Percentiles rank a stretch among this genome's conserved stretches.
These are phyloP conservation scores for Meteorus sp. DNA, from an alignment of 1,140 invertebrate genomes.

Conservation along the genomic window DNA sequence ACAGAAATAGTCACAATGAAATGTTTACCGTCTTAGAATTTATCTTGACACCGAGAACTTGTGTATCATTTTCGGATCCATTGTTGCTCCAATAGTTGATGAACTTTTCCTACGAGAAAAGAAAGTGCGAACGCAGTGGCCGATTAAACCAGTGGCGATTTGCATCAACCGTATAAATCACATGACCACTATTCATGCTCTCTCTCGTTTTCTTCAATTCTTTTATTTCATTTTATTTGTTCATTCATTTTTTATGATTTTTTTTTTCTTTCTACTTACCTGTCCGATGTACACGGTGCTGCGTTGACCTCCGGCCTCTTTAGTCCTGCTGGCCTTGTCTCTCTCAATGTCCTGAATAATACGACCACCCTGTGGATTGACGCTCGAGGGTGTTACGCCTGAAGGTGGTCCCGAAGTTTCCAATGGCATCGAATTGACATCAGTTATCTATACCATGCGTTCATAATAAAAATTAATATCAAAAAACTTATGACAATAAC, in stretches of 20 bases:
- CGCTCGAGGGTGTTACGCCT: conserved; percentile 33
- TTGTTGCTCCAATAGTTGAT: conserved; percentile 53
- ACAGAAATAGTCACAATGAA: too few species aligned
- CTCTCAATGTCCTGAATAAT: conserved; percentile 47
- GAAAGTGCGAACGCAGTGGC: conserved; percentile 33
- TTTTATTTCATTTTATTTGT: conserved; percentile 10
- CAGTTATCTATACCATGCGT: conserved; percentile 7
- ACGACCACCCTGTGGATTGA: conserved; percentile 44
- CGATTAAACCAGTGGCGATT: conserved; percentile 27
- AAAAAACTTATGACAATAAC: too few species aligned
- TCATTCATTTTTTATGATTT: conserved; percentile 29
- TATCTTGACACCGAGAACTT: conserved; percentile 48
- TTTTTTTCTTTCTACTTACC: conserved; percentile 40
- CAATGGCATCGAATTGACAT: neutral
- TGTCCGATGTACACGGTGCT: conserved; percentile 54
- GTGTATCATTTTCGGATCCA: conserved; percentile 36
- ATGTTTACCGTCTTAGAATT: conserved; percentile 55
- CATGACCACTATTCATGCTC: conserved; percentile 20
- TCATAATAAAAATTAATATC: too few species aligned
- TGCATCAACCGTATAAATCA: conserved; percentile 29
- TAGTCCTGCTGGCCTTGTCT: conserved; percentile 46
- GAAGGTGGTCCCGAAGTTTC: conserved; percentile 25
- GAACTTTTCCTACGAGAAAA: conserved; percentile 53
- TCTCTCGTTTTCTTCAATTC: conserved; percentile 32
- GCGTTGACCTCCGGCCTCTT: conserved; percentile 47